These are phyloP conservation scores for Pyrocoelia pectoralis DNA, from an alignment of 2,888 invertebrate species.

Conservation along the genomic window DNA sequence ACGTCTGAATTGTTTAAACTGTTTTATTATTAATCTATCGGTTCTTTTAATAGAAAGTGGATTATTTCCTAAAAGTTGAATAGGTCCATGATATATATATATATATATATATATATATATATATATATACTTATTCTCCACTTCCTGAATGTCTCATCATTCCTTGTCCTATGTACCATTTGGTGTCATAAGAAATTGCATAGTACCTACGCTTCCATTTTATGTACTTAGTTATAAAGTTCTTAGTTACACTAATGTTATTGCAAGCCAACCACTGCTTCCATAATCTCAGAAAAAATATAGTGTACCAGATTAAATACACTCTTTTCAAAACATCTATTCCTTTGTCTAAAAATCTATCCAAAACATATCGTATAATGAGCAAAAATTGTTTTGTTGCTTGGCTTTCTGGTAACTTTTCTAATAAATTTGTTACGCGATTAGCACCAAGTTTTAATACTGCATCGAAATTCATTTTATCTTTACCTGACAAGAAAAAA, in stretches of 20 bases:
- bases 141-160: no score
- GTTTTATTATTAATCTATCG: neutral
- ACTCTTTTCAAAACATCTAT: constrained; percentile 1
- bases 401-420: neutral
- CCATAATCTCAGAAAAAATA: neutral
- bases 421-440: neutral
- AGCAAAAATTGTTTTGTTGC: neutral
- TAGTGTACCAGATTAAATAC: constrained; percentile 3
- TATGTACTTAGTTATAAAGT: neutral
- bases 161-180: constrained; percentile 2
- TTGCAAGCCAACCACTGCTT: neutral
- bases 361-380: neutral
- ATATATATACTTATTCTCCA: no score
- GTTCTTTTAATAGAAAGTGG: neutral
- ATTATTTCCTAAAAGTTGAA: constrained; percentile 3
- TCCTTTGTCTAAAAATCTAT: constrained; percentile 1
- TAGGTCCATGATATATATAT: neutral
- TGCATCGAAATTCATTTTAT: constrained; percentile 5
- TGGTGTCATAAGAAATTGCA: no score
- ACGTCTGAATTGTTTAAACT: neutral
- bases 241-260: constrained; percentile 1
- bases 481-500: constrained; percentile 4
- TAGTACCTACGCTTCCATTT: no score
- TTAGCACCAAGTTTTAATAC: neutral
- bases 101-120: no score